These are phyloP conservation scores for Eubucco bourcierii DNA, from an alignment of 2,113 vertebrate species.

Conservation along the genomic window DNA sequence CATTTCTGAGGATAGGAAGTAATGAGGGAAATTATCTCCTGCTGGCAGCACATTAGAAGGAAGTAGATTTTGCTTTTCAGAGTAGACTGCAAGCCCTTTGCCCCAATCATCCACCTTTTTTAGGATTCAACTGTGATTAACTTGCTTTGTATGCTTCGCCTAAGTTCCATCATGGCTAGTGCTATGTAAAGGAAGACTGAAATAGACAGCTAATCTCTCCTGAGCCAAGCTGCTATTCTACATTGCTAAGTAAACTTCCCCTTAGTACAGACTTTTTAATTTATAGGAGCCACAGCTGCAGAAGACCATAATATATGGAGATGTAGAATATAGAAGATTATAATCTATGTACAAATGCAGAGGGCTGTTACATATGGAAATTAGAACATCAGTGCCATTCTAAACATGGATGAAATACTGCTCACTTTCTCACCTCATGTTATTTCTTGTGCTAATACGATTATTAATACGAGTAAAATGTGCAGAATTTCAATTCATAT, in stretches of 20 bases:
- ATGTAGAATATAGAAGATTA: not conserved
- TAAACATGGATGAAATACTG: not conserved
- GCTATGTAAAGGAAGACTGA: not conserved
- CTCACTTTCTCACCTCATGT: not conserved
- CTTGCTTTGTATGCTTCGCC: not conserved
- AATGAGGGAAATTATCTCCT: conserved; percentile 23
- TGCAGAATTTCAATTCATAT: not conserved
- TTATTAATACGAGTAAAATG: not conserved
- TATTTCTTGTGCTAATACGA: not conserved
- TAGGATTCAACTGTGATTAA: not conserved
- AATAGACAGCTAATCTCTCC: not conserved
- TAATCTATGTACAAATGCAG: not conserved
- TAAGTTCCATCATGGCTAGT: not conserved
- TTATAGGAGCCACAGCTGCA: not conserved
- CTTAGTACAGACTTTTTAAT: not conserved
- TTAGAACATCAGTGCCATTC: not conserved
- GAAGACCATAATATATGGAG: not conserved
- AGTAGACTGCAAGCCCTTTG: not conserved
- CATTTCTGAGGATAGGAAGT: conserved; percentile 24
- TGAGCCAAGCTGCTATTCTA: not conserved
- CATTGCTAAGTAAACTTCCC: not conserved
- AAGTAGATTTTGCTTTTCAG: not conserved
- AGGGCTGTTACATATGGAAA: not conserved
- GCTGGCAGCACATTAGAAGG: conserved; percentile 13
- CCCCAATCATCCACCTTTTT: not conserved